Percentiles rank a stretch among this genome's conserved stretches.
Conservation (phyloP, 2,797 vertebrate species). For the Loris lydekkerianus region DNA sequence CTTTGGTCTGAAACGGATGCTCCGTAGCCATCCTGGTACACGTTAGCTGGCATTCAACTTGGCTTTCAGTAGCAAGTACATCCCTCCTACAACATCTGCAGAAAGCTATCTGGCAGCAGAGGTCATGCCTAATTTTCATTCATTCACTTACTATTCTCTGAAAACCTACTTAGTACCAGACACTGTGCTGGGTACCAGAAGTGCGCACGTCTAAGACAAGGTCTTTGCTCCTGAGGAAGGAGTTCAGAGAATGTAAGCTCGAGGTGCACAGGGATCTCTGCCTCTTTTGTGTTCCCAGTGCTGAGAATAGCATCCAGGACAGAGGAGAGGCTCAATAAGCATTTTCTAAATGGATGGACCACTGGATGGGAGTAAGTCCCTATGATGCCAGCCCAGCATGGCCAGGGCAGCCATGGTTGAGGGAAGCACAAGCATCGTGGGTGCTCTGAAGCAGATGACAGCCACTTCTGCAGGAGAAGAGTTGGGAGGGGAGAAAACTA, state of each 20-base stretch:
- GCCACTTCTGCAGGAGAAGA: neutral
- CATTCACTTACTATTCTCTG: neutral
- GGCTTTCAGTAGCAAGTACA: accelerated
- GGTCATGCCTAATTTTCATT: neutral
- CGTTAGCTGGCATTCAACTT: neutral
- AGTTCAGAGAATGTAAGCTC: neutral
- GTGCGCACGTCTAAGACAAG: neutral
- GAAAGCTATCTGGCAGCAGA: no score
- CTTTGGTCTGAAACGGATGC: neutral
- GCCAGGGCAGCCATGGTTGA: neutral
- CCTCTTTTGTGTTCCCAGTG: neutral
- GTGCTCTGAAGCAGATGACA: neutral
- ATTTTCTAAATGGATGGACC: neutral
- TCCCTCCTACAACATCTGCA: neutral
- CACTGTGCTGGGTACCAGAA: neutral
- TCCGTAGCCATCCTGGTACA: accelerated
- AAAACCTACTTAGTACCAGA: neutral
- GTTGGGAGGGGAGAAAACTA: neutral
- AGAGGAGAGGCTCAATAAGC: no score
- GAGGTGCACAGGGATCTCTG: neutral
- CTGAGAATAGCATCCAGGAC: neutral
- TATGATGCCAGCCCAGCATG: neutral
- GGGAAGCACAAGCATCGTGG: neutral
- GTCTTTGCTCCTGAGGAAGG: neutral
- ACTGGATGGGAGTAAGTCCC: neutral